A percentile compares a stretch with the other conserved stretches of the same genome.
These are phyloP conservation scores for Sphaerophoria rueppellii DNA, from an alignment of 2,888 invertebrate genomes.

Conservation along the genomic window DNA sequence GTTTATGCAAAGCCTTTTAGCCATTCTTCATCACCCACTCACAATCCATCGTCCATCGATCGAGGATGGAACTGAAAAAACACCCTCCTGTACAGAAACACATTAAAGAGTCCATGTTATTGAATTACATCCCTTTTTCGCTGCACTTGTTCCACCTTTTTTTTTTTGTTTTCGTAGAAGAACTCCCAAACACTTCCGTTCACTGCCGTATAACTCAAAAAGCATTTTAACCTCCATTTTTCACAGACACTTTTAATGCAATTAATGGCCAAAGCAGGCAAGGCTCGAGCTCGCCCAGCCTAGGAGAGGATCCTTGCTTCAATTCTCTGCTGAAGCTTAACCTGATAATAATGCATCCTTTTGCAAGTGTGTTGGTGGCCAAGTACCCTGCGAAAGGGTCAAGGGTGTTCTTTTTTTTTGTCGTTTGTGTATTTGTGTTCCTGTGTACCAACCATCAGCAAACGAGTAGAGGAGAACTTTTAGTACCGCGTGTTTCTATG, in stretches of 20 bases:
- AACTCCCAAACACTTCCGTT: background rate
- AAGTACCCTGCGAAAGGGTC: constrained; percentile 27
- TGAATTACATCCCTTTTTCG: constrained; percentile 28
- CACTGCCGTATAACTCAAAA: constrained; percentile 9
- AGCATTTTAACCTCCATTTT: constrained; percentile 58
- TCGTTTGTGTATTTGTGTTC: constrained; percentile 6
- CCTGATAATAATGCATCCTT: constrained; percentile 53
- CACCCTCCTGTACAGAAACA: background rate
- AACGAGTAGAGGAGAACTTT: constrained; percentile 38
- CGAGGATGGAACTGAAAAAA: background rate
- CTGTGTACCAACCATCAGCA: constrained; percentile 6
- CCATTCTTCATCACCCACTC: background rate
- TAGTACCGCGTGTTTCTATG: constrained; percentile 11
- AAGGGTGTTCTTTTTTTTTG: constrained; percentile 6
- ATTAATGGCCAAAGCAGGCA: constrained; percentile 43
- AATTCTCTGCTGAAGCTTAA: constrained; percentile 31
- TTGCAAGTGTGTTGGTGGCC: background rate
- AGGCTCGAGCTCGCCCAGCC: constrained; percentile 1
- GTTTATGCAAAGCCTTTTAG: background rate
- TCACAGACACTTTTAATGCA: constrained; percentile 67
- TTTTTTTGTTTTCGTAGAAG: background rate
- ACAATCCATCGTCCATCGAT: background rate
- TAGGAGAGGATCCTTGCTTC: no score
- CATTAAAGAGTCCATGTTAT: constrained; percentile 27
- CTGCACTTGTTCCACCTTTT: constrained; percentile 29